Evolutionary conservation across 2,888 invertebrate species (phyloP).

Genomic region (Tetragnatha montana): DNA sequence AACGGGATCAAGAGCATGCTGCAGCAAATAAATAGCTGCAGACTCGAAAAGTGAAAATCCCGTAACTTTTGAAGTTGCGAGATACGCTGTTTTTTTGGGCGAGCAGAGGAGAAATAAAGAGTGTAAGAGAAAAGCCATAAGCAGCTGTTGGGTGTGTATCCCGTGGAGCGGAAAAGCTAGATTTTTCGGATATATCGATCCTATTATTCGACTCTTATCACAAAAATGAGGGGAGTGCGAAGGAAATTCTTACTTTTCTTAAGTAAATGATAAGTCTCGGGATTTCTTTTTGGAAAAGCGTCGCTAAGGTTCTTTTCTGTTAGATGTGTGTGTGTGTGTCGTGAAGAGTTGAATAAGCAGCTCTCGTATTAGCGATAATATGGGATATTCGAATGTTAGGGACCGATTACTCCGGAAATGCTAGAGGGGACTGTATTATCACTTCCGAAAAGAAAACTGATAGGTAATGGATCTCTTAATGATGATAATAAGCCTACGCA

Average conservation of each 20-base stretch:
- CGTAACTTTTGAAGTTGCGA: slow-evolving; percentile 14
- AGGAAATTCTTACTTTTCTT: slow-evolving; percentile 1
- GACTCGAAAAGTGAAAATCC: slow-evolving; percentile 9
- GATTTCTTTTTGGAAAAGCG: background rate
- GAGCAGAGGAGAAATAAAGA: slow-evolving; percentile 18
- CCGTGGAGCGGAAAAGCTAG: slow-evolving; percentile 18
- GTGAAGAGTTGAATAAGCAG: too few relatives aligned
- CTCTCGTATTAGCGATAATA: too few relatives aligned
- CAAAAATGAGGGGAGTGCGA: background rate
- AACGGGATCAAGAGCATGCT: background rate
- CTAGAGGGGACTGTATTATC: too few relatives aligned
- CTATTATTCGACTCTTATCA: background rate
- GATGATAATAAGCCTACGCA: too few relatives aligned
- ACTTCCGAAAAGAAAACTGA: too few relatives aligned
- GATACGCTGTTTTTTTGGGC: slow-evolving; percentile 28
- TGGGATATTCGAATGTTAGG: too few relatives aligned
- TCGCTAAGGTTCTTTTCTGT: too few relatives aligned
- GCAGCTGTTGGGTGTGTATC: slow-evolving; percentile 28
- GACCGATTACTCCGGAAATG: too few relatives aligned
- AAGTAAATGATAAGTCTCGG: background rate
- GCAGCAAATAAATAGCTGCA: slow-evolving; percentile 25
- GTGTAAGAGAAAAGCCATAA: slow-evolving; percentile 28
- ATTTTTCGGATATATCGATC: slow-evolving; percentile 47
- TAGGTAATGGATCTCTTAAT: too few relatives aligned
- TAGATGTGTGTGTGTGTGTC: too few relatives aligned